Conservation (phyloP, 2,113 vertebrate genomes). For the Eubucco bourcierii region DNA sequence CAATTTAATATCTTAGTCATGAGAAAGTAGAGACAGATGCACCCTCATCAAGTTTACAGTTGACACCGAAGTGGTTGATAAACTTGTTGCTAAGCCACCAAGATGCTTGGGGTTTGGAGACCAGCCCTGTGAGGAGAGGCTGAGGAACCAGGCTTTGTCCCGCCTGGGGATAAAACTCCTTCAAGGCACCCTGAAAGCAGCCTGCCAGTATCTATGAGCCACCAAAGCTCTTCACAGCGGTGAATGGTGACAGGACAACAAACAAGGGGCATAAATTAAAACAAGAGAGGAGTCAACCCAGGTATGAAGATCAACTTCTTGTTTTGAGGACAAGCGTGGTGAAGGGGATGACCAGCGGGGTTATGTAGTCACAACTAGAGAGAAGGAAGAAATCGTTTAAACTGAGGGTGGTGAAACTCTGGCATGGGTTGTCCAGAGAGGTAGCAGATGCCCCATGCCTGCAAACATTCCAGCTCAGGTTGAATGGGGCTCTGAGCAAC, state of each 20-base stretch:
- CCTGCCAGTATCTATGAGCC: neutral
- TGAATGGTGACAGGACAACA: neutral
- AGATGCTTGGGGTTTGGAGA: neutral
- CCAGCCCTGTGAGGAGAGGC: neutral
- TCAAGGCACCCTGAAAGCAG: neutral
- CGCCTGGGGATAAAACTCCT: neutral
- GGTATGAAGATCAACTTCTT: neutral
- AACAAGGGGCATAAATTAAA: neutral
- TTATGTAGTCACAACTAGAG: neutral
- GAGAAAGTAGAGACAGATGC: neutral
- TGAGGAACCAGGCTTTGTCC: neutral
- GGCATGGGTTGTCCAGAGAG: too few relatives aligned
- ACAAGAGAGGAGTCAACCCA: neutral
- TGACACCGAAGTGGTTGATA: neutral
- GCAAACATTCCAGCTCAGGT: too few relatives aligned
- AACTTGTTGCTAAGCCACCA: neutral
- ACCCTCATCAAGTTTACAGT: neutral
- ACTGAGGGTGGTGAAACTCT: too few relatives aligned
- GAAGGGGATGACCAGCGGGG: neutral
- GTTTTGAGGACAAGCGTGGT: neutral
- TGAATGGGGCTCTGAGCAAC: too few relatives aligned
- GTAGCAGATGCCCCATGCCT: too few relatives aligned
- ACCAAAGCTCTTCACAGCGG: neutral
- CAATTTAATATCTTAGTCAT: neutral
- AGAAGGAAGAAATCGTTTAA: too few relatives aligned